phyloP scores from a whole-genome alignment of 2,113 vertebrate species.

The Phylloscopus trochiloides region DNA sequence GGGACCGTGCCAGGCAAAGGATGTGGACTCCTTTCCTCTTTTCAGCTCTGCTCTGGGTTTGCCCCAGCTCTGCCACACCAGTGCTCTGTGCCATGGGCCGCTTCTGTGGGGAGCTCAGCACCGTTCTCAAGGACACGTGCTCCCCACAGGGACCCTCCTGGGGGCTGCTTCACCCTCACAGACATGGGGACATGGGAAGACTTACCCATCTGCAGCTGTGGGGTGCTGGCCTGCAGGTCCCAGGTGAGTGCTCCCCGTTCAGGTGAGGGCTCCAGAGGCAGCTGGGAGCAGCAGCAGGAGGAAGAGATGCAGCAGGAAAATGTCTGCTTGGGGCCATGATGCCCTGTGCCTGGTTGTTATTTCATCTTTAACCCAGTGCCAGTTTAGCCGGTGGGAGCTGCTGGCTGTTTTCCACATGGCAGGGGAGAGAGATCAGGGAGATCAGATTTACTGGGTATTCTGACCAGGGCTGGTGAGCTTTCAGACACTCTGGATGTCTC shows the following conservation, averaged over 20 bases:
- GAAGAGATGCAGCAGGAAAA: fast-evolving
- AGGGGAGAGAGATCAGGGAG: neutral
- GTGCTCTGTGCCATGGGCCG: fast-evolving
- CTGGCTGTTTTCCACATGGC: neutral
- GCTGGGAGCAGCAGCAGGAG: neutral
- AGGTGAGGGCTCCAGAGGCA: neutral
- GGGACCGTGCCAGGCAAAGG: fast-evolving
- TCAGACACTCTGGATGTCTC: neutral
- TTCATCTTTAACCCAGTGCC: fast-evolving
- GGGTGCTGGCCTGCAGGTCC: neutral
- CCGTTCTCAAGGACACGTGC: neutral
- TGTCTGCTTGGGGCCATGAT: fast-evolving
- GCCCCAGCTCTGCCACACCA: neutral
- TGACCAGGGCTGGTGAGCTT: neutral
- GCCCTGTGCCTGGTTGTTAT: neutral
- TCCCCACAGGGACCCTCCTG: fast-evolving
- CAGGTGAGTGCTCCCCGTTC: no score
- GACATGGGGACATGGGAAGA: neutral
- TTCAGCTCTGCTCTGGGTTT: neutral
- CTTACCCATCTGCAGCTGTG: no score
- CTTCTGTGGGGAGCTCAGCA: fast-evolving
- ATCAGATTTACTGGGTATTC: neutral
- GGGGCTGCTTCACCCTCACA: neutral
- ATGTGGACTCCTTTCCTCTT: fast-evolving
- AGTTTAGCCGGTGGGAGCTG: neutral